A percentile compares a stretch with the other conserved stretches of the same genome.
phyloP scores from a whole-genome alignment of 2,797 vertebrate species.

The Hemibagrus guttatus region DNA sequence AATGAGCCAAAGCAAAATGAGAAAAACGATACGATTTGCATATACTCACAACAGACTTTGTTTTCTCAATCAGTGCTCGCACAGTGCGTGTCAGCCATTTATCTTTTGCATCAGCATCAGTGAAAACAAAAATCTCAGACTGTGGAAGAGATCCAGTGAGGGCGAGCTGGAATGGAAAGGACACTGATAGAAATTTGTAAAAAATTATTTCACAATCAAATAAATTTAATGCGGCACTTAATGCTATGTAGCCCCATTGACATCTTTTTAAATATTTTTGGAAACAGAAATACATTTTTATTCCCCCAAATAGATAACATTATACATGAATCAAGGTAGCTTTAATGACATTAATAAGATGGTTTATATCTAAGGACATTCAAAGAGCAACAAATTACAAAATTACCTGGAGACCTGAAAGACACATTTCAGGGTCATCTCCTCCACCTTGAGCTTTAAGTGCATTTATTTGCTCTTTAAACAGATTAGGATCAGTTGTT shows the following conservation, averaged over 20 bases:
- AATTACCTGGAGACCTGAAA: constrained; percentile 44
- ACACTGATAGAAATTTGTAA: not conserved
- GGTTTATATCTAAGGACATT: too few species aligned
- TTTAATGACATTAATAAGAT: too few species aligned
- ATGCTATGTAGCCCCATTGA: too few species aligned
- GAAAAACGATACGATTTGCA: not conserved
- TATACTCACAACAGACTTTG: constrained; percentile 45
- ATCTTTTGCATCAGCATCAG: constrained; percentile 32
- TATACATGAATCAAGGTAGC: too few species aligned
- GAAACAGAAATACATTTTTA: too few species aligned
- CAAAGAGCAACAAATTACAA: too few species aligned
- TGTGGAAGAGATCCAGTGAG: constrained; percentile 35
- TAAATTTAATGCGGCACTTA: too few species aligned
- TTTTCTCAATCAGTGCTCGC: not conserved
- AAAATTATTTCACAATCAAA: too few species aligned
- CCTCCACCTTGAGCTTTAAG: constrained; percentile 19
- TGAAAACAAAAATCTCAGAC: constrained; percentile 22
- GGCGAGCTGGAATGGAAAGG: constrained; percentile 43
- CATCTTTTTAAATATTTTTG: too few species aligned
- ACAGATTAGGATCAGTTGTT: constrained; percentile 34
- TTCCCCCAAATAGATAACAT: too few species aligned
- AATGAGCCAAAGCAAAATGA: not conserved
- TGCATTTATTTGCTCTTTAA: constrained; percentile 19
- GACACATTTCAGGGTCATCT: constrained; percentile 24
- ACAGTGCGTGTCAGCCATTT: constrained; percentile 35